Evolutionary conservation across 2,113 vertebrate species (phyloP).

Genomic region (Anarhynchus alexandrinus): DNA sequence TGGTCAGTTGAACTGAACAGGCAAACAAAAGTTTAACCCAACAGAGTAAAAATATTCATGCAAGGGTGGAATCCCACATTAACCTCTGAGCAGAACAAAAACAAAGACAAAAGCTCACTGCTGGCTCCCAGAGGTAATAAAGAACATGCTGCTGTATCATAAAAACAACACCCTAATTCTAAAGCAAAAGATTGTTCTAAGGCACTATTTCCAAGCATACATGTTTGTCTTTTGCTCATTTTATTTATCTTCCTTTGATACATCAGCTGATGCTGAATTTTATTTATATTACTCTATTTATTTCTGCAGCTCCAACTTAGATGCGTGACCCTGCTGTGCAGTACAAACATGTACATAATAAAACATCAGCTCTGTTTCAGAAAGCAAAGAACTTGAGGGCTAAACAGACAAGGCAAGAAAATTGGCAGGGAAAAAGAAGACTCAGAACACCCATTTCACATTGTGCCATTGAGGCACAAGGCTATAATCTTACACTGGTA

Average conservation of each 20-base stretch:
- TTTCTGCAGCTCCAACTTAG: background rate
- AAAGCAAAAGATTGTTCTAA: background rate
- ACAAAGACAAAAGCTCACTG: background rate
- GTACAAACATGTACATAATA: background rate
- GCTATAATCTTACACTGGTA: background rate
- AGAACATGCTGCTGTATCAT: background rate
- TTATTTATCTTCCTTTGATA: conserved; percentile 7
- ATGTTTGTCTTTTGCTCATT: background rate
- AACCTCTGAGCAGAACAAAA: background rate
- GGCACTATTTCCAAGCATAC: background rate
- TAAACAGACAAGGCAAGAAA: background rate
- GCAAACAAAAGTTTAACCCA: background rate
- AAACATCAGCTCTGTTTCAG: background rate
- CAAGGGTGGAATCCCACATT: background rate
- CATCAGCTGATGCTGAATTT: background rate
- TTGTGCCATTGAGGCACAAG: background rate
- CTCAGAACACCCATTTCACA: background rate
- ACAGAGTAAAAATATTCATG: background rate
- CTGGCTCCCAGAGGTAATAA: background rate
- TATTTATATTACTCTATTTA: background rate
- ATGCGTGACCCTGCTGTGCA: background rate
- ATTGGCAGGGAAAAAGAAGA: background rate
- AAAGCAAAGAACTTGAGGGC: background rate
- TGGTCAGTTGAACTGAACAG: background rate
- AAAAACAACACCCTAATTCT: background rate